A percentile compares a stretch with the other conserved stretches of the same genome.
phyloP scores from a whole-genome alignment of 1,140 invertebrate species.

The Camponotus floridanus region DNA sequence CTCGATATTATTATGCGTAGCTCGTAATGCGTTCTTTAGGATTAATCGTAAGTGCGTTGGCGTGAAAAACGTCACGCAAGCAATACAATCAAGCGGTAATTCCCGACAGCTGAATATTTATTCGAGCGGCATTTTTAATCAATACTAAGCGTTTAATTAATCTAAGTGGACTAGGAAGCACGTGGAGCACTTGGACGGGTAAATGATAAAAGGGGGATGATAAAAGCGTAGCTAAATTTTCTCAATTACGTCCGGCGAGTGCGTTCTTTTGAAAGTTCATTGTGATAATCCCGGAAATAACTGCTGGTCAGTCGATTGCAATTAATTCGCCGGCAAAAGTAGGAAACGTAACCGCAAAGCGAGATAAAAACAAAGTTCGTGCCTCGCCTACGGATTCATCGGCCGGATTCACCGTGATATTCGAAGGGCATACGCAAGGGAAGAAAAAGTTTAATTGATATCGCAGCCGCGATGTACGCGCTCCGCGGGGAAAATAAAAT shows the following conservation, averaged over 20 bases:
- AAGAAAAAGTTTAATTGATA: conserved; percentile 59
- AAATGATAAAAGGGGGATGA: neutral
- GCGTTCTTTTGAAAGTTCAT: conserved; percentile 45
- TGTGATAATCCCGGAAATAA: conserved; percentile 48
- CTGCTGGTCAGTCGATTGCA: conserved; percentile 48
- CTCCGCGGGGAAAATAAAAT: conserved; percentile 47
- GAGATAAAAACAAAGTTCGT: conserved; percentile 44
- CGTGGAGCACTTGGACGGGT: neutral
- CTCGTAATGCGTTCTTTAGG: conserved; percentile 28
- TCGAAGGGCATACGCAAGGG: conserved; percentile 16
- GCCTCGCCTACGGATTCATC: conserved; percentile 1
- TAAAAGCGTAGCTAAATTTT: conserved; percentile 29
- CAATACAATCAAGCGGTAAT: conserved; percentile 28
- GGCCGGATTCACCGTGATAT: conserved; percentile 6
- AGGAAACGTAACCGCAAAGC: conserved; percentile 47
- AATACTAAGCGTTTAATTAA: conserved; percentile 64
- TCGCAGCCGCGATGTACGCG: conserved; percentile 20
- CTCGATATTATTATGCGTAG: conserved; percentile 28
- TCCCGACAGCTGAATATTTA: conserved; percentile 32
- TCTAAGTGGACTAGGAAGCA: conserved; percentile 57
- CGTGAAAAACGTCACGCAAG: conserved; percentile 33
- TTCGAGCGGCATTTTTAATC: conserved; percentile 53
- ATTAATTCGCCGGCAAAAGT: conserved; percentile 56
- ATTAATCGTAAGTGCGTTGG: conserved; percentile 44
- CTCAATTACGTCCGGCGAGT: conserved; percentile 17